Percentiles rank a stretch among this genome's conserved stretches.
phyloP scores from a whole-genome alignment of 2,888 invertebrate genomes.

The Augiades crinisus region DNA sequence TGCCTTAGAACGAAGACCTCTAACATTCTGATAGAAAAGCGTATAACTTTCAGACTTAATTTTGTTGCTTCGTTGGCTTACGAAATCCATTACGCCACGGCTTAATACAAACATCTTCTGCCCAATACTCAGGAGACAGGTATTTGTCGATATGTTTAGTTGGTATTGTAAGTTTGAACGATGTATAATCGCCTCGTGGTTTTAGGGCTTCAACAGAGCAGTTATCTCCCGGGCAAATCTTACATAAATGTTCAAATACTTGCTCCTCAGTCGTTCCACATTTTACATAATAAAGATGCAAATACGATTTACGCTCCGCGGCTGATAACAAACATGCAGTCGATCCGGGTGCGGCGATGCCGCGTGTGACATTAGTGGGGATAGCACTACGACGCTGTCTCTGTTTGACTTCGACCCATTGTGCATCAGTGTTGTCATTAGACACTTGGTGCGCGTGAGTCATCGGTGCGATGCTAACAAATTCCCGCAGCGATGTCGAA shows the following conservation, averaged over 20 bases:
- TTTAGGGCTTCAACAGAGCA: conserved; percentile 3
- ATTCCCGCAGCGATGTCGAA: neutral
- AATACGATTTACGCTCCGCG: conserved; percentile 3
- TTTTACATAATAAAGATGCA: conserved; percentile 13
- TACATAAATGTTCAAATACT: neutral
- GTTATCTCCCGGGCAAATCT: neutral
- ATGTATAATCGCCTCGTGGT: conserved; percentile 13
- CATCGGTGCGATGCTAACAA: neutral
- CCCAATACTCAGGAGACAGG: conserved; percentile 1
- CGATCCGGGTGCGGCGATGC: conserved; percentile 7
- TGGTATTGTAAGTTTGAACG: neutral
- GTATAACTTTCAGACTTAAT: too few species aligned
- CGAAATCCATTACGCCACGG: conserved; percentile 18
- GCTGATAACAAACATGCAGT: neutral
- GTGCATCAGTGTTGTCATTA: neutral
- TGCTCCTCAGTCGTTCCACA: conserved; percentile 6
- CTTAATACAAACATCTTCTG: conserved; percentile 17
- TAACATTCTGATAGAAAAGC: conserved; percentile 8
- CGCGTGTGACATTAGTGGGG: neutral
- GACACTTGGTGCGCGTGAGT: neutral
- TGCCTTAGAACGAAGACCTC: conserved; percentile 3
- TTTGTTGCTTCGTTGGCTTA: neutral
- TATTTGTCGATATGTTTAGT: neutral
- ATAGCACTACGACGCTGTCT: neutral
- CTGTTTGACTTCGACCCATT: conserved; percentile 4